Evolutionary conservation across 2,888 invertebrate genomes (phyloP).

Genomic region (Parnassius smintheus): DNA sequence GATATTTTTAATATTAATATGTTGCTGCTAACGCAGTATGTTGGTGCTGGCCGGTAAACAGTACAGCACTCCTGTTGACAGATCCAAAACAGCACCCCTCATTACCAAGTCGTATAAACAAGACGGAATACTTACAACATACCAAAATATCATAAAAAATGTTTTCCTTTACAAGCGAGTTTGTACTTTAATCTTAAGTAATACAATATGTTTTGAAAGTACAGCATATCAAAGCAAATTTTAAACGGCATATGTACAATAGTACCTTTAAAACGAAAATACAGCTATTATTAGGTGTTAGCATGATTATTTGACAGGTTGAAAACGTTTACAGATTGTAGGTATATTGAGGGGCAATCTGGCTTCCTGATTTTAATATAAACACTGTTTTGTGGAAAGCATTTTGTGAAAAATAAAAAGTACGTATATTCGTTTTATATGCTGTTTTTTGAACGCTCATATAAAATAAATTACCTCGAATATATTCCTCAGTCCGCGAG

Average conservation of each 20-base stretch:
- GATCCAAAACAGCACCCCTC: constrained; percentile 66
- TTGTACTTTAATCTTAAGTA: constrained; percentile 38
- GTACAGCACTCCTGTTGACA: constrained; percentile 60
- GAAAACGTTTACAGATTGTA: constrained; percentile 78
- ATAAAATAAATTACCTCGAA: constrained; percentile 27
- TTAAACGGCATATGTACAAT: constrained; percentile 57
- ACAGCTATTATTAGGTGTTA: constrained; percentile 79
- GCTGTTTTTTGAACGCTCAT: constrained; percentile 47
- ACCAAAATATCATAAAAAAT: constrained; percentile 63
- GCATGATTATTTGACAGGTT: constrained; percentile 79
- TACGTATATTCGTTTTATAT: constrained; percentile 54
- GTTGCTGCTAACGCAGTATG: constrained; percentile 54
- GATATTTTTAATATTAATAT: constrained; percentile 48
- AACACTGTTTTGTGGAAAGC: constrained; percentile 64
- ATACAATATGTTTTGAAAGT: constrained; percentile 30
- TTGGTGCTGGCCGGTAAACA: constrained; percentile 60
- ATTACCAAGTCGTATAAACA: constrained; percentile 68
- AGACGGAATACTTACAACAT: constrained; percentile 50
- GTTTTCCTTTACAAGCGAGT: constrained; percentile 35
- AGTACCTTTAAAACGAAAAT: constrained; percentile 70
- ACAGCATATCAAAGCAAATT: constrained; percentile 38
- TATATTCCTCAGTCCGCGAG: too few relatives aligned
- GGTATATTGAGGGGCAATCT: constrained; percentile 75
- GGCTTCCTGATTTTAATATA: constrained; percentile 76
- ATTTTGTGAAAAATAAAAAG: constrained; percentile 54